Base-by-base conservation (phyloP, 1,140 invertebrate species). In the Nasonia vitripennis region DNA sequence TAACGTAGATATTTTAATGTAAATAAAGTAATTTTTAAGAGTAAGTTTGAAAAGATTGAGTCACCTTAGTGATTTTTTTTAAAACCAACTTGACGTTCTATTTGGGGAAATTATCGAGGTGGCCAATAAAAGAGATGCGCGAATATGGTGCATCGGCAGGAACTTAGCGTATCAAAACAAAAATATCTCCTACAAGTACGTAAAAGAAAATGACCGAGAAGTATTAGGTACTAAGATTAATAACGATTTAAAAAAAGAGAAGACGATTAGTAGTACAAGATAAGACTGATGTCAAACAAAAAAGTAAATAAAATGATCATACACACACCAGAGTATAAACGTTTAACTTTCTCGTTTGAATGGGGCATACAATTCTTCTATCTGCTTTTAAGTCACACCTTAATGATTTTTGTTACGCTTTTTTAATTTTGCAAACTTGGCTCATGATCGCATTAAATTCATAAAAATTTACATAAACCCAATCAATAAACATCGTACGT, bases 231-330 rank as follows among this genome's bases (percentile, higher is more conserved):
- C 11, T 73, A 87, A 85, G 70, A 74, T 79, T 45, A 79, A 79
- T 48, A 73, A 79, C 14, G 14, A 31, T 9, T 37, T 31, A 48
- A 6, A 74, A 79, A 71, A 62, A 51, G 17, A 73, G 17, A 80
- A 70, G 27, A 27, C 9, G 62, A 87, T 87, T 87, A 87, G 84
- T 90, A 91, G 88, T 88, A 91, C 88, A 90, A 91, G 89, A 90
- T 86, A 92, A 93, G 92, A 93, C 91, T 93, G 91, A 93, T 80
- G 84, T 88, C 86, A 83, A 86, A 86, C 77, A 87, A 81, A 87
- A 55, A n/a, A 78, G 27, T 79, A 84, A 70, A 34, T 77, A 55
- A 70, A 14, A 51, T 34, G 17, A 23, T 78, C 17, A 20, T 2
- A 78, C 7, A 62, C 20, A 62, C 55, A 14, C 23, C 5, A 12